Base-by-base conservation (phyloP, 2,888 invertebrate species). In the Tetanocera ferruginea region DNA sequence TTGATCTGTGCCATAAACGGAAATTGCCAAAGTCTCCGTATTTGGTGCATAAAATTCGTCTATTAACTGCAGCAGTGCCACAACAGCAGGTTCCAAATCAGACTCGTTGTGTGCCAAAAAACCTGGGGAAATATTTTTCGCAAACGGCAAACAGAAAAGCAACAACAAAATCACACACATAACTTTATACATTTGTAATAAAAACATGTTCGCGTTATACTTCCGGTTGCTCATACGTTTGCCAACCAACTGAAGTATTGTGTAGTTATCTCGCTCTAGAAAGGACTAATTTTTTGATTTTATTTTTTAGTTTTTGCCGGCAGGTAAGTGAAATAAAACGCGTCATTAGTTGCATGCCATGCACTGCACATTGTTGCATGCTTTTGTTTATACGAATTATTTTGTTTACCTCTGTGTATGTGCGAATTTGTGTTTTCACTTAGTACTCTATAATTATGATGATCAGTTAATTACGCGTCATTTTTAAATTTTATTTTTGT, bases 401-500 rank as follows among this genome's bases (percentile, higher is more conserved):
- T 62, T 23, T 31, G 60, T 60, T 60, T 60, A 8, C 8, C 8
- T 37, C 9, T 5, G 5, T 69, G 69, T 19, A 23, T 4, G 4
- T 60, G 11, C 14, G 43, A 43, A 25, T 60, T 60, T 60, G 25
- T 17, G 25, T 28, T 60, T 60, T 60, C 51, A 49, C 64, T 31
- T 51, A 52, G 17, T 64, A 70, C 64, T 73, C 81, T 82, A 82
- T 85, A 85, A 85, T 84, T 83, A 85, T 82, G 82, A 85, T 85
- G 85, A 85, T 85, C 85, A 85, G 83, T 83, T 84, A 85, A 85
- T 85, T 85, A 85, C 83, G 81, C 81, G 81, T 83, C 83, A 85
- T 85, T 84, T 80, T 23, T 8, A 57, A 57, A 25, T 43, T 43
- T 43, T 43, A 23, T 28, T 60, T 9, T 28, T 60, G 57, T 6